Percentiles rank a stretch among this genome's conserved stretches.
phyloP scores from a whole-genome alignment of 2,797 vertebrate genomes.

The Jordanella pulchra region DNA sequence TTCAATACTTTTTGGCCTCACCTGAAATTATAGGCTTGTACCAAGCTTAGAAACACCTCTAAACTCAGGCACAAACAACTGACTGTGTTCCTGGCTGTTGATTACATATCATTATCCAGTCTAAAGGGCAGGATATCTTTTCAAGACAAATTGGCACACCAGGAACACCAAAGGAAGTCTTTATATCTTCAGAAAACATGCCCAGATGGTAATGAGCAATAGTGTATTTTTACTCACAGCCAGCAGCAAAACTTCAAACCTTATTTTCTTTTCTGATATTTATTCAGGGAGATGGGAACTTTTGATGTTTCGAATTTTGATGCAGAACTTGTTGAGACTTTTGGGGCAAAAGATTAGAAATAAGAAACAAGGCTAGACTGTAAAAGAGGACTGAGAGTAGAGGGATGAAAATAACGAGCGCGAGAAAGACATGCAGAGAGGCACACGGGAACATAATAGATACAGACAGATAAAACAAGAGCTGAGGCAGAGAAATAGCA shows the following conservation, averaged over 20 bases:
- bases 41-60: slow-evolving; percentile 18
- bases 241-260: slow-evolving; percentile 33
- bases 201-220: slow-evolving; percentile 38
- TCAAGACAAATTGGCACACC: slow-evolving; percentile 58
- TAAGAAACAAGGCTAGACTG: slow-evolving; percentile 18
- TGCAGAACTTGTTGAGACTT: slow-evolving; percentile 37
- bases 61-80: slow-evolving; percentile 36
- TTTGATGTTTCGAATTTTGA: slow-evolving; percentile 44
- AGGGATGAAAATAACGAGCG: slow-evolving; percentile 33
- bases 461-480: slow-evolving; percentile 32
- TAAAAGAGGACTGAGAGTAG: slow-evolving; percentile 12
- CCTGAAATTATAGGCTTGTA: slow-evolving; percentile 34
- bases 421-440: slow-evolving; percentile 28
- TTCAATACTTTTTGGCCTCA: slow-evolving; percentile 25
- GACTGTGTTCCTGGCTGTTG: slow-evolving; percentile 39
- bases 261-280: slow-evolving; percentile 17
- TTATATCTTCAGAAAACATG: slow-evolving; percentile 51
- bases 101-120: slow-evolving; percentile 54
- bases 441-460: slow-evolving; percentile 42
- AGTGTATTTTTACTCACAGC: slow-evolving; percentile 17
- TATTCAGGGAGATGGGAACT: slow-evolving; percentile 14
- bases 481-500: slow-evolving; percentile 16
- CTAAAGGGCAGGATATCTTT: slow-evolving; percentile 49
- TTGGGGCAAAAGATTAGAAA: slow-evolving; percentile 36
- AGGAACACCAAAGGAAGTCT: slow-evolving; percentile 34